Conservation (phyloP, 2,113 vertebrate genomes). For the Engraulis encrasicolus region DNA sequence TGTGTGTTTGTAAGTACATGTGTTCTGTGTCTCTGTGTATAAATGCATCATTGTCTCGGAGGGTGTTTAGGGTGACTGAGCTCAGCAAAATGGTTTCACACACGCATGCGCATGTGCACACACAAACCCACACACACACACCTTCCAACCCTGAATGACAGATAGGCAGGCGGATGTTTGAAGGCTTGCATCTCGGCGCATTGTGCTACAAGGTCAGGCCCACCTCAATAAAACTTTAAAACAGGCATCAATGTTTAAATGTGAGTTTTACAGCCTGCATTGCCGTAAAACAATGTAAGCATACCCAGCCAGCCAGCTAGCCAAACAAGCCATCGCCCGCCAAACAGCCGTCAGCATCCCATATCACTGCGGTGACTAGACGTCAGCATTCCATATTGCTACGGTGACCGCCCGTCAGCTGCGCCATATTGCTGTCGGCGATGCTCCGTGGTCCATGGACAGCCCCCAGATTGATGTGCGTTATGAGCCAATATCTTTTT, state of each 20-base stretch:
- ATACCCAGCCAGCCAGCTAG: no score
- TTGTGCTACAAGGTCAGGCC: constrained; percentile 60
- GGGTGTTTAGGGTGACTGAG: constrained; percentile 18
- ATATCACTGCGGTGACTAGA: no score
- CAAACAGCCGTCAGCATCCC: neutral
- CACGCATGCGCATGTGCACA: neutral
- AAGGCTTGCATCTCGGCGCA: neutral
- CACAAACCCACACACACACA: no score
- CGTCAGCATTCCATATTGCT: no score
- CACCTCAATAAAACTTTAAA: constrained; percentile 74
- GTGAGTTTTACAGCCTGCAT: constrained; percentile 52
- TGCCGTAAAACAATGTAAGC: constrained; percentile 60
- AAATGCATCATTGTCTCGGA: neutral
- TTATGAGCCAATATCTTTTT: constrained; percentile 70
- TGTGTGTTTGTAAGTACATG: neutral
- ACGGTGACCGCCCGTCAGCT: no score
- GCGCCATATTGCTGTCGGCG: no score
- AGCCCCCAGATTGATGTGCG: constrained; percentile 65
- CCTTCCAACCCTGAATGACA: no score
- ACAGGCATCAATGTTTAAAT: constrained; percentile 68
- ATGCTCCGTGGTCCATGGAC: no score
- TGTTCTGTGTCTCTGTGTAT: neutral
- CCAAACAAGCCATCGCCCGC: constrained; percentile 49
- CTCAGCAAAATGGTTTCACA: neutral
- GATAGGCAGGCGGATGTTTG: no score